These are phyloP conservation scores for Hemiscyllium ocellatum DNA, from an alignment of 2,113 vertebrate genomes.

Conservation along the genomic window DNA sequence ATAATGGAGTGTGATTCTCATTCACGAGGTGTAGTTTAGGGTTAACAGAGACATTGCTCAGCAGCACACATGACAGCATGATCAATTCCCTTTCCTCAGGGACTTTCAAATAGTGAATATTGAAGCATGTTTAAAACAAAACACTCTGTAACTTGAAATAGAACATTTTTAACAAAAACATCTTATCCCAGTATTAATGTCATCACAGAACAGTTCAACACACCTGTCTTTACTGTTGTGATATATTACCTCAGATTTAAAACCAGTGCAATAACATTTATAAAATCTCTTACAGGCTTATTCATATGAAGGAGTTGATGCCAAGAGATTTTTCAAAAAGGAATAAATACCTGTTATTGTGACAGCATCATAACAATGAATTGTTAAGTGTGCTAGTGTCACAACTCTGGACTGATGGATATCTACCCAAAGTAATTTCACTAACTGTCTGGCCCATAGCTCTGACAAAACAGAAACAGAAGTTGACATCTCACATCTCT, in stretches of 20 bases:
- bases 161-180: neutral
- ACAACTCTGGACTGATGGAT: neutral
- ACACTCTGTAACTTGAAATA: neutral
- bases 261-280: neutral
- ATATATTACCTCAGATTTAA: neutral
- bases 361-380: neutral
- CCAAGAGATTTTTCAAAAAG: slow-evolving; percentile 83
- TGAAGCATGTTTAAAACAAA: neutral
- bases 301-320: slow-evolving; percentile 77
- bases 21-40: neutral
- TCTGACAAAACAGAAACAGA: neutral
- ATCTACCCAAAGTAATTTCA: neutral
- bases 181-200: neutral
- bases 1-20: neutral
- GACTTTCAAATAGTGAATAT: neutral
- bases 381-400: neutral
- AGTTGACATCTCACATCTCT: neutral
- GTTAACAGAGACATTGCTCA: neutral
- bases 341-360: slow-evolving; percentile 43
- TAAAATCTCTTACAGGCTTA: slow-evolving; percentile 65
- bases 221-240: neutral
- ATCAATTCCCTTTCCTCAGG: neutral
- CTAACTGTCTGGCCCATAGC: neutral
- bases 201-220: neutral
- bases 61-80: neutral